Conservation (phyloP, 1,140 invertebrate species). For the Dinoponera quadriceps region DNA sequence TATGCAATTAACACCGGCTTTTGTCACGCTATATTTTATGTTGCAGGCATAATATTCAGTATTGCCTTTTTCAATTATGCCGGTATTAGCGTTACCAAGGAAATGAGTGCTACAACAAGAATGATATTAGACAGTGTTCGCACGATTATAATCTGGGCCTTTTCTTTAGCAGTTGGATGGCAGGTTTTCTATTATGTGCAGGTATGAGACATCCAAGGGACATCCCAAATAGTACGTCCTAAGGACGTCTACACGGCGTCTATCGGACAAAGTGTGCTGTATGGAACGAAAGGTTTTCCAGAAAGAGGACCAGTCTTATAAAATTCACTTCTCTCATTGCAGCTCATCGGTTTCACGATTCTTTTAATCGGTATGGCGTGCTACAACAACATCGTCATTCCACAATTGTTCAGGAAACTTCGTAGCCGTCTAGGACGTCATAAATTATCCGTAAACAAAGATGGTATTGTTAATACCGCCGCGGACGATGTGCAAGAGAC, state of each 20-base stretch:
- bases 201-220: too few relatives aligned
- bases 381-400: constrained; percentile 91
- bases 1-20: background rate
- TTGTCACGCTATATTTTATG: constrained; percentile 21
- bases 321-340: constrained; percentile 63
- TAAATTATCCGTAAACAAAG: constrained; percentile 74
- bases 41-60: constrained; percentile 93
- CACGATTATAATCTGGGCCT: constrained; percentile 95
- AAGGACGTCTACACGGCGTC: too few relatives aligned
- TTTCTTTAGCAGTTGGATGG: constrained; percentile 91
- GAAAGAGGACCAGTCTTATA: background rate
- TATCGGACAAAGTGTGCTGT: too few relatives aligned
- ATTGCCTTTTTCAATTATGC: constrained; percentile 99
- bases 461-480: constrained; percentile 80
- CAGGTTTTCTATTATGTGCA: constrained; percentile 94
- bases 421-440: constrained; percentile 74
- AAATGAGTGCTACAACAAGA: constrained; percentile 95
- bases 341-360: constrained; percentile 90
- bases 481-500: constrained; percentile 80
- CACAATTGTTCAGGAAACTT: constrained; percentile 80
- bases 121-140: constrained; percentile 97
- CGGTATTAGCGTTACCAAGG: constrained; percentile 98
- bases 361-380: constrained; percentile 91
- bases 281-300: constrained; percentile 11
- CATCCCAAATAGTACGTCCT: too few relatives aligned